Percentiles rank a stretch among this genome's conserved stretches.
Evolutionary conservation across 37 sponge, comb jelly and placozoan genomes (phyloP).

Genomic region (Agelas oroides): DNA sequence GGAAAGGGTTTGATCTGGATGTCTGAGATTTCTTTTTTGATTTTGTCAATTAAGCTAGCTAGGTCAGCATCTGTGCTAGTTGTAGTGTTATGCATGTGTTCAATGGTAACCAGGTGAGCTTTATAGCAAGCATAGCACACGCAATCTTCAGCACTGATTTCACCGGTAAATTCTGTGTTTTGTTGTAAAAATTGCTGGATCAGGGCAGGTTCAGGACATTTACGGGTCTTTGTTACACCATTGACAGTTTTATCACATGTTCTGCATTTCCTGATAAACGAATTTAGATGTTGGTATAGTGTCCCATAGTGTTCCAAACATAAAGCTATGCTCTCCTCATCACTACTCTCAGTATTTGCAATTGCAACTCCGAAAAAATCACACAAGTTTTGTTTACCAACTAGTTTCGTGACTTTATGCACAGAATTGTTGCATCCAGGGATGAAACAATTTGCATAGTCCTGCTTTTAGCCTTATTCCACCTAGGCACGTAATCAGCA

Average conservation of each 20-base stretch:
- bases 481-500: background rate
- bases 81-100: background rate
- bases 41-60: background rate
- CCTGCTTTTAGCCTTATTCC: background rate
- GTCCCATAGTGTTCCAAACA: conserved; percentile 7
- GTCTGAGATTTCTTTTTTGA: background rate
- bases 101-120: conserved; percentile 16
- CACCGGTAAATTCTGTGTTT: background rate
- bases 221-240: background rate
- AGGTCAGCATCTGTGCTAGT: conserved; percentile 31
- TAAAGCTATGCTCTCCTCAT: background rate
- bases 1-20: background rate
- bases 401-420: background rate
- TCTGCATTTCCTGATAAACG: background rate
- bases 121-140: conserved; percentile 21
- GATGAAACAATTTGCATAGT: background rate
- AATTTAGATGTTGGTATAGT: background rate
- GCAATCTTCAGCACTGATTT: background rate
- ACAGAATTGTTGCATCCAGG: background rate
- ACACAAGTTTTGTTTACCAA: background rate
- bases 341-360: background rate
- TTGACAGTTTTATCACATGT: conserved; percentile 1
- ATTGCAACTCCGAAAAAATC: background rate
- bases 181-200: background rate
- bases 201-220: background rate